Evolutionary conservation across 2,797 vertebrate species (phyloP), one percentile per base, ranked within the genome.

Genomic region (Halcyon chelicuti): DNA sequence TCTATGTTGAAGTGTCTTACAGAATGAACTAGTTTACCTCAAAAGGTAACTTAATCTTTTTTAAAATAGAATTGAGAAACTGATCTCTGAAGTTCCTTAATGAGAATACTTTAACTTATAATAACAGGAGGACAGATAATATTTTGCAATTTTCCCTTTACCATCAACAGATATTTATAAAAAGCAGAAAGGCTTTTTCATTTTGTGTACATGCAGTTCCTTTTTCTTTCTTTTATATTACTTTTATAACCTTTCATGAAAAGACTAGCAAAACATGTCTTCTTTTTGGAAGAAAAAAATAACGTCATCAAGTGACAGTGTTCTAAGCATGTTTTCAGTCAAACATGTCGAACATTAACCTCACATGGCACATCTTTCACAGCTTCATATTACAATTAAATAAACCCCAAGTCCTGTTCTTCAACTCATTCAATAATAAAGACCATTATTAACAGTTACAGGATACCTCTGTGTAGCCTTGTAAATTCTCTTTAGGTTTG

Each of bases 71-170:
- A 44, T 37, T 79, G 42, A 90, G n/a, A 90, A 88, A 83, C 51
- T 51, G 71, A 86, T 82, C 46, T 88, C 26, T 88, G 42, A 73
- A 62, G 22, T 46, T 23, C 21, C 35, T 80, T 92, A 70, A 66
- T 66, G 39, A 83, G 42, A 93, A 73, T 42, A 66, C n/a, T 67
- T 8, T 85, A 65, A 88, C 25, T 91, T 37, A 49, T 61, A 79
- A 57, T 44, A 88, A 37, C 22, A 75, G 42, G 10, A 68, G 15
- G 79, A 93, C 55, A 92, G 83, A 70, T 80, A 80, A 86, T 58
- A 4, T 92, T 94, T 88, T 83, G 35, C n/a, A 62, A 60, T 83
- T 70, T 86, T 94, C 86, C 15, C 17, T 90, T 93, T 88, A 58
- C 21, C 26, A 9, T 21, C 46, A 76, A 46, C 5, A 82, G 75